These are phyloP conservation scores for Natator depressus DNA, from an alignment of 2,113 vertebrate genomes.

Conservation along the genomic window DNA sequence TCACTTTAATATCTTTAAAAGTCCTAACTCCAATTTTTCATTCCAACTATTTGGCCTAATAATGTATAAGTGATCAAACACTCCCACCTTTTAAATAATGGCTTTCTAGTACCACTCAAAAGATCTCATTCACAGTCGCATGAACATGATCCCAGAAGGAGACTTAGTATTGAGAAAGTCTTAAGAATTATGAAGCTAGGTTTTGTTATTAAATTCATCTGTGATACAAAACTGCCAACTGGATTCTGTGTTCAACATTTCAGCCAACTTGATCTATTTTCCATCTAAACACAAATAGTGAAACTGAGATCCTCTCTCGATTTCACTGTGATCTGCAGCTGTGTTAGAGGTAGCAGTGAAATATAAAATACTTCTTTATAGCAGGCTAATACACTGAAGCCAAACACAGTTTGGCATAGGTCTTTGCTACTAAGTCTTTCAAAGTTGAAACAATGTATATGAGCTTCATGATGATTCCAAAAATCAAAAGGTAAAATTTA, in stretches of 20 bases:
- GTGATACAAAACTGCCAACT: not conserved
- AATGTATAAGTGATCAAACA: not conserved
- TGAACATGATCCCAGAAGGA: not conserved
- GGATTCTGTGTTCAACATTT: not conserved
- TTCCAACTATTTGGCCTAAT: not conserved
- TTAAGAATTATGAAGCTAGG: not conserved
- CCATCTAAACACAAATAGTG: not conserved
- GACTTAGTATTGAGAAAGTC: not conserved
- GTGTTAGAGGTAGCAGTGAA: not conserved
- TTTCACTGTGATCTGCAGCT: not conserved
- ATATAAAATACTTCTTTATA: not conserved
- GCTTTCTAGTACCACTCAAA: not conserved
- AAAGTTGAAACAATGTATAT: not conserved
- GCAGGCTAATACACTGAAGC: too few species aligned
- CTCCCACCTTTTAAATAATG: not conserved
- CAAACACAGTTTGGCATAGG: too few species aligned
- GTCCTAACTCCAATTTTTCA: not conserved
- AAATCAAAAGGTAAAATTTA: not conserved
- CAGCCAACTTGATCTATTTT: not conserved
- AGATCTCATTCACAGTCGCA: not conserved
- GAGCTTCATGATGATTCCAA: not conserved
- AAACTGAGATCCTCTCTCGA: not conserved
- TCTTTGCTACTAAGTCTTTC: not conserved
- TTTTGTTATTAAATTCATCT: not conserved
- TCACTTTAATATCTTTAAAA: not conserved